Percentiles rank a stretch among this genome's conserved stretches.
Conservation (phyloP, 1,140 invertebrate species). For the Drosophila pandora region DNA sequence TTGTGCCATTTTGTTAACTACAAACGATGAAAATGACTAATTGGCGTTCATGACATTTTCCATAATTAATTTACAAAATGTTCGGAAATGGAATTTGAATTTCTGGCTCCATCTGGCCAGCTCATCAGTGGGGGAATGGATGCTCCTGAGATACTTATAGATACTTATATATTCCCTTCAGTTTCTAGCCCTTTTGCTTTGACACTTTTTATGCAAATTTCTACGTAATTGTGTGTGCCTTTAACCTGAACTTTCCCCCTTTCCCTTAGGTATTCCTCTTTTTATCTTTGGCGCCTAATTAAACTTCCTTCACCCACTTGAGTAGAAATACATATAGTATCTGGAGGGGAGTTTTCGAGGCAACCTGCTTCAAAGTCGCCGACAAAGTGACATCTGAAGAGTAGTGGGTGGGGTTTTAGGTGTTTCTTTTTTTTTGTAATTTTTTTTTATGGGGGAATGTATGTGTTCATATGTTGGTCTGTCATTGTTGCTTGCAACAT, state of each 20-base stretch:
- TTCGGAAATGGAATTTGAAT: constrained; percentile 11
- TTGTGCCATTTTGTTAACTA: constrained; percentile 8
- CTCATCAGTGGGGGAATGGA: not conserved
- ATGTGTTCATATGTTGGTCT: constrained; percentile 23
- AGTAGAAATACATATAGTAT: constrained; percentile 5
- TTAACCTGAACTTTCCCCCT: constrained; percentile 10
- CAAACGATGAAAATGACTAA: constrained; percentile 11
- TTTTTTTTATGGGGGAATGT: constrained; percentile 3
- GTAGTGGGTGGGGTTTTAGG: not conserved
- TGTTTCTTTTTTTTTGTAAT: not conserved
- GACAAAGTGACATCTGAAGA: constrained; percentile 51
- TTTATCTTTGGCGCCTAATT: constrained; percentile 39
- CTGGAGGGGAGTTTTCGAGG: not conserved
- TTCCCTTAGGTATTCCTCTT: not conserved
- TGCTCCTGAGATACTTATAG: too few relatives aligned
- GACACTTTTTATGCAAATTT: not conserved
- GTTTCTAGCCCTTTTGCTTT: not conserved
- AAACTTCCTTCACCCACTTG: constrained; percentile 57
- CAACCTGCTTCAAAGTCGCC: constrained; percentile 41
- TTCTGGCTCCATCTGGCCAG: not conserved
- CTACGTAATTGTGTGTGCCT: not conserved
- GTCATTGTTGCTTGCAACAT: constrained; percentile 21
- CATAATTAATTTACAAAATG: constrained; percentile 46
- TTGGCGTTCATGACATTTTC: constrained; percentile 12
- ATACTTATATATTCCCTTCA: not conserved